Base-by-base conservation (phyloP, 1,140 invertebrate genomes). In the Camponotus floridanus region DNA sequence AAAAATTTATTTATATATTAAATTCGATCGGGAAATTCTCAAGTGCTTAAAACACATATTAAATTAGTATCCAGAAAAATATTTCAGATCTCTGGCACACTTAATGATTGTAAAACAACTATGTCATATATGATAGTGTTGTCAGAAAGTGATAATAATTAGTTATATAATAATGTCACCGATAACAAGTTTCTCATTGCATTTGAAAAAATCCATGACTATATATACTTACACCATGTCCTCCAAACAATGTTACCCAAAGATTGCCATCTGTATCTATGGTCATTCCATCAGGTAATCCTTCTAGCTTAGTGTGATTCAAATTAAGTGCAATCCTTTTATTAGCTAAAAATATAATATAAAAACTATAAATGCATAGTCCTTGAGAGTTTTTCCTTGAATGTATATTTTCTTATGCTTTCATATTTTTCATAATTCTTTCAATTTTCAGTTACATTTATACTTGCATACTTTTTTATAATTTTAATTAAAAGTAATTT, bases 241-340 rank as follows among this genome's bases (percentile, higher is more conserved):
- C 95, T 91, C 39, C 71, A 70, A 95, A 97, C 67, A 96, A 90
- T 7, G 97, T 96, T 21, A 97, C 94, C 97, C 97, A 97, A 0
- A 97, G 91, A 91, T 97, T 96, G 21, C 96, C 97, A 76, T 96
- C 89, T 8, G 91, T 92, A 91, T 97, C 97, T 45, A 97, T 97
- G 0, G 97, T 97, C 97, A 97, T 97, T 33, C 97, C 97, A 92
- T 97, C 97, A 0, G 97, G 97, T 31, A 96, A 87, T 1, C 96
- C 96, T 13, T 88, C 62, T 1, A 96, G 76, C 45, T 95, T 93
- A 61, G 95, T 94, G 7, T 91, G 74, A 13, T 74, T 65, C 0
- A 93, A 15, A 59, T 94, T 90, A 33, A 93, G 93, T 9, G 92
- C 26, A 1, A 89, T 78, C 42, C 62, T 93, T 59, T 73, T 92